Evolutionary conservation across 2,888 invertebrate species (phyloP).

Genomic region (Micoletzkya japonica): DNA sequence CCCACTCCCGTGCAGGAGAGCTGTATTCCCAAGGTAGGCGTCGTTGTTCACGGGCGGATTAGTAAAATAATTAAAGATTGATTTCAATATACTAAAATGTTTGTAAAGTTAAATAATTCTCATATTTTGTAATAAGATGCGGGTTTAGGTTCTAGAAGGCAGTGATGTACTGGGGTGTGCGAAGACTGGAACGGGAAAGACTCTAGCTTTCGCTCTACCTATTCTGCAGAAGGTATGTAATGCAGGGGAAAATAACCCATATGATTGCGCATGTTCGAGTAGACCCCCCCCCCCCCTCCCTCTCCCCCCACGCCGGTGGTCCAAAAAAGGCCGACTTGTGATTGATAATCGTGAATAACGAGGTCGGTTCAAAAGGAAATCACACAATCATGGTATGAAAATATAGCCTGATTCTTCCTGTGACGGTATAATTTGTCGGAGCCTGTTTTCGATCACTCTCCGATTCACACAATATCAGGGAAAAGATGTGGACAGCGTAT

Average conservation of each 20-base stretch:
- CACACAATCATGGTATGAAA: no score
- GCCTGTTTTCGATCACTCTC: no score
- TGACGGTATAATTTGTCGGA: no score
- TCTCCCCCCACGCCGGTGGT: no score
- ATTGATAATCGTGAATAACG: no score
- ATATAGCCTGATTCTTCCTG: no score
- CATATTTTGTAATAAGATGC: background rate
- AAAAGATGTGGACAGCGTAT: no score
- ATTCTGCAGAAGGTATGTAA: conserved; percentile 52
- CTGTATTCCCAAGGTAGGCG: conserved; percentile 63
- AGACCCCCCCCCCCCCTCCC: no score
- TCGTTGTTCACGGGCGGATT: conserved; percentile 64
- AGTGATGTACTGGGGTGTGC: conserved; percentile 91
- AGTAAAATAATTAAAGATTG: background rate
- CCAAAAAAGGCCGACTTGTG: no score
- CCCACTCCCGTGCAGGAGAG: conserved; percentile 59
- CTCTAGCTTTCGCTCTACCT: conserved; percentile 83
- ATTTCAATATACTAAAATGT: conserved; percentile 32
- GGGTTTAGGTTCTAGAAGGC: conserved; percentile 64
- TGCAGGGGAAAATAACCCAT: background rate
- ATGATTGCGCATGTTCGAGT: background rate
- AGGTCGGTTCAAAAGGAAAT: no score
- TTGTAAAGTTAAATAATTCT: background rate
- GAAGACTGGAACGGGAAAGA: conserved; percentile 97
- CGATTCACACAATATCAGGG: no score